Base-by-base conservation (phyloP, 2,113 vertebrate species). In the Colossoma macropomum region DNA sequence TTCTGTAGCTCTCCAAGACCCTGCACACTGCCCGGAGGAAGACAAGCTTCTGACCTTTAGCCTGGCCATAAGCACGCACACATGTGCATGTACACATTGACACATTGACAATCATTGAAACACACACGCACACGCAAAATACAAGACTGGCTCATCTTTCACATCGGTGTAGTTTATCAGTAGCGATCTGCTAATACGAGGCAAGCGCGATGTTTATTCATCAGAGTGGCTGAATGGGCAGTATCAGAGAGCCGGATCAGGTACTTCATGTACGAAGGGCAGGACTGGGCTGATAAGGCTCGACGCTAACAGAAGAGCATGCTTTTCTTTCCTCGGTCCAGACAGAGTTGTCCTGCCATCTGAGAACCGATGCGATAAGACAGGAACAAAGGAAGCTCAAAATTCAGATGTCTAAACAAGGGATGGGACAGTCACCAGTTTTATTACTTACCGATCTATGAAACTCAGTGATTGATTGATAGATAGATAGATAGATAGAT, bases 41-140 rank as follows among this genome's bases (percentile, higher is more conserved):
- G 75, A 84, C 45, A 83, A 78, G 81, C 27, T 28, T 38, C 79
- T 86, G 79, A 86, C 87, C 75, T 88, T 88, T 48, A 79, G 81
- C 54, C 75, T 84, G 68, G 54, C 54, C 56, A 25, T 1, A 27
- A 48, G 59, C 56, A 71, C 13, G 16, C 59, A 52, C 41, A 63
- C 54, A n/a, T n/a, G 34, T 28, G 52, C 30, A n/a, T 38, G 21
- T 38, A 27, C 15, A 52, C 62, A 70, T 30, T 34, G 12, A 27
- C n/a, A 56, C 77, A 41, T 25, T 70, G 30, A 66, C 76, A 48
- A 52, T 19, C 50, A 19, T 17, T 23, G 54, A 56, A 56, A 21
- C 59, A 62, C 34, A 62, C 13, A n/a, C 41, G 8, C 4, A 23
- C 21, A 9, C n/a, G 66, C 63, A 56, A 56, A 56, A 45, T 1